Evolutionary conservation across 1,140 invertebrate species (phyloP).

Genomic region (Lucilia cuprina): DNA sequence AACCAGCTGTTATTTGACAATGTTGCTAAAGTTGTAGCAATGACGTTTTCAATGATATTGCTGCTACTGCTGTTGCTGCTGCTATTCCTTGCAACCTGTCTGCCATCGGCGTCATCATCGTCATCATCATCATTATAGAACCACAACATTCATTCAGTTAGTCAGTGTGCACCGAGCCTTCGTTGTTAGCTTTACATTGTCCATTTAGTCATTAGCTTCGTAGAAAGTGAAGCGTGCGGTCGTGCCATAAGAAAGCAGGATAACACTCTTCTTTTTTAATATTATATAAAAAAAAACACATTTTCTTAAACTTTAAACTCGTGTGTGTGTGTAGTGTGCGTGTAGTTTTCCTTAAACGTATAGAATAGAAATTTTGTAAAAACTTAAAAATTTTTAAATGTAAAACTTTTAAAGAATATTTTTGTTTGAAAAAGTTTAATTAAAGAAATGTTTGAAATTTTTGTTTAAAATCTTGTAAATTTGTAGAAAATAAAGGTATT

Average conservation of each 20-base stretch:
- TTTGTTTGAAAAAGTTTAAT: too few relatives aligned
- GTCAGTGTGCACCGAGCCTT: constrained; percentile 36
- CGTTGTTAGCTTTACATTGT: constrained; percentile 28
- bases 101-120: too few relatives aligned
- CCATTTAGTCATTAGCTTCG: constrained; percentile 32
- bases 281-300: too few relatives aligned
- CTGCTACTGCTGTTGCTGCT: not conserved
- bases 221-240: constrained; percentile 38
- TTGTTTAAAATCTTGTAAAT: too few relatives aligned
- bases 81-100: not conserved
- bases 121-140: too few relatives aligned
- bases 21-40: not conserved
- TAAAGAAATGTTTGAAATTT: too few relatives aligned
- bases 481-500: too few relatives aligned
- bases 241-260: constrained; percentile 18
- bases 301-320: not conserved
- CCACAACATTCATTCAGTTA: not conserved
- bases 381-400: not conserved
- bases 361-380: not conserved
- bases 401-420: too few relatives aligned
- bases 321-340: constrained; percentile 17
- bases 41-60: not conserved
- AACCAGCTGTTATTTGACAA: constrained; percentile 12
- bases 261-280: constrained; percentile 17
- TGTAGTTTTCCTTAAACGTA: not conserved